Percentiles rank a stretch among this genome's conserved stretches.
Conservation (phyloP, 1,140 invertebrate genomes). For the Rhopalosiphum maidis region DNA sequence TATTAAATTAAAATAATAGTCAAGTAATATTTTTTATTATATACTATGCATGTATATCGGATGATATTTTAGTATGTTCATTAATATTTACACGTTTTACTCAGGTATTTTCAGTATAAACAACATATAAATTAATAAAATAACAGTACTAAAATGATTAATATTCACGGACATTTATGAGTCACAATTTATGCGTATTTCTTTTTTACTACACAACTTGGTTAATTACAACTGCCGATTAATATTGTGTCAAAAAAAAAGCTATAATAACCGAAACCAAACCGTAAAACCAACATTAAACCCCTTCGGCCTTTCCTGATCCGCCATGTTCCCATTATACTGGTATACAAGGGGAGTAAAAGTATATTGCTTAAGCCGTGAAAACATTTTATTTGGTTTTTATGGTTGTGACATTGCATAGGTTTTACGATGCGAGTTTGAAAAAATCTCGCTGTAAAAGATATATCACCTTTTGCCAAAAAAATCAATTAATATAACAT, state of each 20-base stretch:
- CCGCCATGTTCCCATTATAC: neutral
- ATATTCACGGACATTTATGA: constrained; percentile 1
- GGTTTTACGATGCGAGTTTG: constrained; percentile 18
- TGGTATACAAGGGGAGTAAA: neutral
- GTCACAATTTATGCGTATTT: neutral
- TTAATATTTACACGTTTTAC: neutral
- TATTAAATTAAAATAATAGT: neutral
- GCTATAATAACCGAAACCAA: constrained; percentile 13
- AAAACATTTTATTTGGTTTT: constrained; percentile 38
- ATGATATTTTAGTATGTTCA: neutral
- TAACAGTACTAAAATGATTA: neutral
- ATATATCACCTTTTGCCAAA: neutral
- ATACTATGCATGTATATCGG: neutral
- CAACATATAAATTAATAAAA: neutral
- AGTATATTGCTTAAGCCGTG: constrained; percentile 34
- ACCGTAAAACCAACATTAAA: constrained; percentile 38
- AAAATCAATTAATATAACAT: constrained; percentile 50
- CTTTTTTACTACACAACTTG: neutral
- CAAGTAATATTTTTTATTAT: neutral
- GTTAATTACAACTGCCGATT: constrained; percentile 33
- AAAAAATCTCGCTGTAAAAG: neutral
- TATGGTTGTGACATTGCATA: constrained; percentile 17
- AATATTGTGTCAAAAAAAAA: constrained; percentile 29
- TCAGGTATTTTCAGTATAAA: neutral
- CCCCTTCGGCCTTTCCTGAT: neutral